Percentiles rank a stretch among this genome's conserved stretches.
Evolutionary conservation across 2,797 vertebrate species (phyloP).

Genomic region (Urosaurus nigricauda): DNA sequence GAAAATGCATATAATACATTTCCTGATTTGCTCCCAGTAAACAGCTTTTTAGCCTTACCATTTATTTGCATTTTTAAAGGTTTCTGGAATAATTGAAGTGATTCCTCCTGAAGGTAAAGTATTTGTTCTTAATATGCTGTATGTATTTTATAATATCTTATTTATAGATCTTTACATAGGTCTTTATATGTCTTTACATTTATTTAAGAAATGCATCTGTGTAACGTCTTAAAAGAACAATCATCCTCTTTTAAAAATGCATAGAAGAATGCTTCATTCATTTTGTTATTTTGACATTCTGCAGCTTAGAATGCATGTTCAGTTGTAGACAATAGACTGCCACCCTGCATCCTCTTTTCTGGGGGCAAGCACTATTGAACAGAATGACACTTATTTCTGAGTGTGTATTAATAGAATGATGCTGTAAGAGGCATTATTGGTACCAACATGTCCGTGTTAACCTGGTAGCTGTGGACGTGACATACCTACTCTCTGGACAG

Average conservation of each 20-base stretch:
- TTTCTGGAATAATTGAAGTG: constrained; percentile 52
- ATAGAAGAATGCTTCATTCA: constrained; percentile 9
- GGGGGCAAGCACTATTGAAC: background rate
- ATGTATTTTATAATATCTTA: constrained; percentile 10
- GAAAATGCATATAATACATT: constrained; percentile 5
- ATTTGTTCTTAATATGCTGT: constrained; percentile 18
- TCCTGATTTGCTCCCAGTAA: constrained; percentile 1
- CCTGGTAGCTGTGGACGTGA: constrained; percentile 18
- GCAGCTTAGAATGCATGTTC: background rate
- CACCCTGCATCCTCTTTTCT: background rate
- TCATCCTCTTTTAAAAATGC: background rate
- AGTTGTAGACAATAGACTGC: background rate
- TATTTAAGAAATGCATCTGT: background rate
- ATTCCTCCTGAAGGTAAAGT: constrained; percentile 49
- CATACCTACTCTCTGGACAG: constrained; percentile 30
- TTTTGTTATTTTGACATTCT: background rate
- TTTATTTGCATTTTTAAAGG: constrained; percentile 45
- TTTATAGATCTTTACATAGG: background rate
- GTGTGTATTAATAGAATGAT: background rate
- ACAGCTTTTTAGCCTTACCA: background rate
- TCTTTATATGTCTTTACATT: background rate
- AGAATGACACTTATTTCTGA: background rate
- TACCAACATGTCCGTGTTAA: background rate
- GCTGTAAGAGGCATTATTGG: background rate
- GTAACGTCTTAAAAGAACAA: constrained; percentile 18